Evolutionary conservation across 2,113 vertebrate species (phyloP).

Genomic region (Bettongia penicillata): DNA sequence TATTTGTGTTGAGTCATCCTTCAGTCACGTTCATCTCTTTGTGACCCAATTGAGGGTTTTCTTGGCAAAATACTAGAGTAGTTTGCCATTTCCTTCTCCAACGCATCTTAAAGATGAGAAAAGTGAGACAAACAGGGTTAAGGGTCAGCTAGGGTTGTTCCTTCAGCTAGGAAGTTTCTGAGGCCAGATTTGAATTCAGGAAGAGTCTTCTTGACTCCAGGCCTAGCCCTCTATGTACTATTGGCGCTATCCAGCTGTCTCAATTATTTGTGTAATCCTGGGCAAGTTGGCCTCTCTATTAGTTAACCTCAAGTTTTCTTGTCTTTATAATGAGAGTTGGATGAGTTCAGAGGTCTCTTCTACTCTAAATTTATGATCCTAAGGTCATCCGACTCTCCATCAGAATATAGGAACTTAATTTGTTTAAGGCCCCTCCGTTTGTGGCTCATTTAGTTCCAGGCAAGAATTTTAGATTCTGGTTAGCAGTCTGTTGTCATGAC

Average conservation of each 20-base stretch:
- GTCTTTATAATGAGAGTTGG: background rate
- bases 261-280: background rate
- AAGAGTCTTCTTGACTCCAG: no score
- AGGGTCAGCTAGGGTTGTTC: no score
- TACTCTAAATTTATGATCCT: background rate
- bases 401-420: conserved; percentile 1
- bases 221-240: no score
- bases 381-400: background rate
- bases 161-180: no score
- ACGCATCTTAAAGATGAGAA: no score
- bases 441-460: background rate
- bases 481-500: conserved; percentile 19
- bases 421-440: background rate
- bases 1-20: background rate
- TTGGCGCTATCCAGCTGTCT: no score
- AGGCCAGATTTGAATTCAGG: no score
- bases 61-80: no score
- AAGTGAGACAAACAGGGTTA: no score
- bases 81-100: no score
- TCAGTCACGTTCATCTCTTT: no score
- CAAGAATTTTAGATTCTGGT: background rate
- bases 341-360: background rate
- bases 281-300: background rate
- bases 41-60: no score
- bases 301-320: background rate